Base-by-base conservation (phyloP, 2,888 invertebrate genomes). In the Calliphora vomitoria region DNA sequence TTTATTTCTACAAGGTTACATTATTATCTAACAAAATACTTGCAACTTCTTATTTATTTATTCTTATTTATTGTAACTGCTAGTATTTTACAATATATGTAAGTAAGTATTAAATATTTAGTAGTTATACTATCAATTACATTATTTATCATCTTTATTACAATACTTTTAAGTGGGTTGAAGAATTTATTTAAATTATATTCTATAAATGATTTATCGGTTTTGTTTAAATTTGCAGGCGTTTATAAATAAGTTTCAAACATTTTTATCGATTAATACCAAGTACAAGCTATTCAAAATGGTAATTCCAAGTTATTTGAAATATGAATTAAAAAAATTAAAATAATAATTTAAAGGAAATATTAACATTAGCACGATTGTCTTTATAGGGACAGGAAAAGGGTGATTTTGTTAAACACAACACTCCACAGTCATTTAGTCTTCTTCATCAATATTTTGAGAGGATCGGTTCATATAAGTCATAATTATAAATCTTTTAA, bases 131-230 rank as follows among this genome's bases (percentile, higher is more conserved):
- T 68, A 20, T 20, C 35, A 41, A 5, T 50, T 80, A 38, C 50
- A 72, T 71, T 80, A 80, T 80, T 80, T 71, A 80, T 53, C 62
- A 80, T 62, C 62, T 35, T 13, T 25, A 11, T 20, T 18, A 25
- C 25, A 25, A 53, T 50, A 58, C n/a, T 60, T 66, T 58, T 18
- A 72, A 80, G 71, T 80, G 25, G 50, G 38, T 71, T 25, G 20
- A 20, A 80, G 20, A 71, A 80, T 50, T 62, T 18, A 71, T 80
- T 69, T 69, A 20, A 50, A 47, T 31, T 55, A 20, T 18, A 60
- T 35, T 69, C 31, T 20, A n/a, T n/a, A 62, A 71, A 50, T 80
- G 35, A 80, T 71, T 80, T 60, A 62, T 55, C 11, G 25, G 13
- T 66, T n/a, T 55, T 55, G 38, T 55, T 66, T 66, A n/a, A 50